Base-by-base conservation (phyloP, 2,888 invertebrate genomes). In the Meteorus cinctellus region DNA sequence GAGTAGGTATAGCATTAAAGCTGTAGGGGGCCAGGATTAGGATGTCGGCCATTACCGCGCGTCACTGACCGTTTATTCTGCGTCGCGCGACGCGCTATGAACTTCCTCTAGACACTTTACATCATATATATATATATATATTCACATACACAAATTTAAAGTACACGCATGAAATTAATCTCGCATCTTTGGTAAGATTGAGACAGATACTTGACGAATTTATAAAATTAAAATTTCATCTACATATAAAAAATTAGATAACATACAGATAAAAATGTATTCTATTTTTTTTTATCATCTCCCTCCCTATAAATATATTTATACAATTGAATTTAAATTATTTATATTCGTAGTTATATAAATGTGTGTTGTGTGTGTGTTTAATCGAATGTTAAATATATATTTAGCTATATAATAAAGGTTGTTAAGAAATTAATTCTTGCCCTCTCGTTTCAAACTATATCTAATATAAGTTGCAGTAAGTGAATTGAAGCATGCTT, bases 31-130 rank as follows among this genome's bases (percentile, higher is more conserved):
- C 86, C 88, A 88, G 89, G 89, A 89, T 89, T 89, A 89, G 89
- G 89, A 89, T 89, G 89, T 89, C 86, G 89, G 87, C 88, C 88
- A 89, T 89, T 89, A 89, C 87, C 86, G 88, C 88, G 86, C 87
- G 86, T 88, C 88, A 88, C 88, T 87, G 87, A 88, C 88, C 88
- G 87, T 87, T 88, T 88, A 88, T 88, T 88, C 86, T 86, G 85
- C 86, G 86, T 85, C 85, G 85, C 84, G 84, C 82, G 79, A 76
- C 78, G 82, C 86, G 84, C 80, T 80, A 78, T 77, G 78, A 78
- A 88, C 88, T 88, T 88, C 88, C 88, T 88, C 86, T 87, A 86
- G 85, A 86, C 86, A 45, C 60, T 51, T 48, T 63, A 60, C n/a
- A 14, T 63, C n/a, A 14, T 63, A n/a, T 45, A 51, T 59, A n/a